Conservation (phyloP, 2,888 invertebrate genomes). For the Ormyrus pomaceus region DNA sequence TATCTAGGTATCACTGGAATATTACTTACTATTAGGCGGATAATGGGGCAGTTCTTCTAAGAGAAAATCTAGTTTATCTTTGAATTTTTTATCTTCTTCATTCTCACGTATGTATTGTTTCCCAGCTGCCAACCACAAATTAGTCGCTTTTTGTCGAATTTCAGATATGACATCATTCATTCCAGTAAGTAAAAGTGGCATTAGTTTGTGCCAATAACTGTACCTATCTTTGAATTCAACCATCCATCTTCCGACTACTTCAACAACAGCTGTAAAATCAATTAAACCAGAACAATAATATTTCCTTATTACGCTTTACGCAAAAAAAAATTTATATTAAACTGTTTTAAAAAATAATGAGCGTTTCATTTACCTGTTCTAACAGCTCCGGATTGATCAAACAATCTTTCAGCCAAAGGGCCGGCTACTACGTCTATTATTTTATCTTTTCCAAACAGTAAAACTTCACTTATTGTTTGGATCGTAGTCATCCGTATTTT, state of each 20-base stretch:
- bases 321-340: not conserved
- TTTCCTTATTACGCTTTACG: not conserved
- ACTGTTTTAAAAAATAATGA: slow-evolving; percentile 6
- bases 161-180: slow-evolving; percentile 88
- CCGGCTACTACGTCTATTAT: slow-evolving; percentile 84
- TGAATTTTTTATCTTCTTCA: slow-evolving; percentile 84
- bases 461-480: slow-evolving; percentile 82
- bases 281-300: not conserved
- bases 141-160: slow-evolving; percentile 80
- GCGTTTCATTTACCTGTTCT: slow-evolving; percentile 76
- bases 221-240: slow-evolving; percentile 89
- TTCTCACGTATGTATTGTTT: slow-evolving; percentile 90
- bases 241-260: slow-evolving; percentile 88
- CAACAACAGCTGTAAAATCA: slow-evolving; percentile 80
- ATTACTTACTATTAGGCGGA: slow-evolving; percentile 79
- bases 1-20: not conserved
- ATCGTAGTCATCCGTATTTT: slow-evolving; percentile 86
- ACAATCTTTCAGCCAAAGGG: slow-evolving; percentile 90
- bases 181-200: slow-evolving; percentile 90
- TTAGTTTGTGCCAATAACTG: slow-evolving; percentile 90
- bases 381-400: slow-evolving; percentile 89
- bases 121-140: slow-evolving; percentile 86
- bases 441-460: slow-evolving; percentile 81
- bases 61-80: slow-evolving; percentile 88
- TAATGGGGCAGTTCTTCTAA: slow-evolving; percentile 81